Evolutionary conservation across 2,113 vertebrate species (phyloP).

Genomic region (Triplophysa siluroides): DNA sequence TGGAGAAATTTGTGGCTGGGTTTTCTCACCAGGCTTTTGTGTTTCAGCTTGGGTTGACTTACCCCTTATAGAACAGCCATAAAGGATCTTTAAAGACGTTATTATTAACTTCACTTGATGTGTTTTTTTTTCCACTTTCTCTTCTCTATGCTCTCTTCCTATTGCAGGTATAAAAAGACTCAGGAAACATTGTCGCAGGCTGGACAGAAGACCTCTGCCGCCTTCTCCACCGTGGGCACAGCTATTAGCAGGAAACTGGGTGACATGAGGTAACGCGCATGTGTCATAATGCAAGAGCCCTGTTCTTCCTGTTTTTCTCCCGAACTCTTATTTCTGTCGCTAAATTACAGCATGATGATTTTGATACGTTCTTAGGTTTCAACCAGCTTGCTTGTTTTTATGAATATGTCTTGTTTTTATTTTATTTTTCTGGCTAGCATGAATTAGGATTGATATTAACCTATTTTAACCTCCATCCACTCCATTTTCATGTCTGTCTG

Average conservation of each 20-base stretch:
- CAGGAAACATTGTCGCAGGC: slow-evolving; percentile 96
- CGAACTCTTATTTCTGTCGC: not conserved
- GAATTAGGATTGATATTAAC: not conserved
- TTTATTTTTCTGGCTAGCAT: not conserved
- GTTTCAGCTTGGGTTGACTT: not conserved
- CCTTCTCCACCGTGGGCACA: slow-evolving; percentile 85
- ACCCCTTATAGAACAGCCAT: not conserved
- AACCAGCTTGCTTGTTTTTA: not conserved
- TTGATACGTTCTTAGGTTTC: not conserved
- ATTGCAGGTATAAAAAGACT: slow-evolving; percentile 92
- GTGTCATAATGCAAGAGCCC: not conserved
- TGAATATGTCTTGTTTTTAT: not conserved
- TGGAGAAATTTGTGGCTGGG: not conserved
- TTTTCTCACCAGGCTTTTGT: not conserved
- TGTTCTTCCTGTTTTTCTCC: not conserved
- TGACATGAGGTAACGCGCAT: slow-evolving; percentile 88
- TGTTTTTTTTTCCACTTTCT: not conserved
- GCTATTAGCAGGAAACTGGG: slow-evolving; percentile 88
- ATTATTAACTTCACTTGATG: not conserved
- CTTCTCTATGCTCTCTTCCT: not conserved
- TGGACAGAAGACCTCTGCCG: slow-evolving; percentile 92
- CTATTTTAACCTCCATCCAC: not conserved
- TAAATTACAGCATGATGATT: not conserved
- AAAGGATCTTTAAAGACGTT: no score
- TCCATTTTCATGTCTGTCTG: not conserved